Base-by-base conservation (phyloP, 1,140 invertebrate species). In the Mylabris phalerata region DNA sequence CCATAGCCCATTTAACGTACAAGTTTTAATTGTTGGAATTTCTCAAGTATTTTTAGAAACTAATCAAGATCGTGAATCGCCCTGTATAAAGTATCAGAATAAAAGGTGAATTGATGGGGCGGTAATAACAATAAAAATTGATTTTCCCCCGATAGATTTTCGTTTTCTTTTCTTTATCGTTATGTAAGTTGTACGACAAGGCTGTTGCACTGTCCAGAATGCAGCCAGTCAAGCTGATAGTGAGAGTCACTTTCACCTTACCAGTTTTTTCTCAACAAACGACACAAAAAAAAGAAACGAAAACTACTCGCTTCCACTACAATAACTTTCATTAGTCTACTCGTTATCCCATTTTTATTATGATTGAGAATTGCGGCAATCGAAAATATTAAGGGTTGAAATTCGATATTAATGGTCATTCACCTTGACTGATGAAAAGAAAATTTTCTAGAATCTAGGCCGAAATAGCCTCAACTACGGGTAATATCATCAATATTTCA, bases 351-450 rank as follows among this genome's bases (percentile, higher is more conserved):
- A 11, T 11, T 42, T 19, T 19, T 19, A 19, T 19, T 42, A 42
- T n/a, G 9, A 10, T 3, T 4, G 41, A 42, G 19, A 19, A 19
- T 19, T 19, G 19, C 19, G 19, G 19, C 19, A 19, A 19, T 19
- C 19, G 19, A 19, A 19, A 19, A 19, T 19, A 13, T 13, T 13
- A 19, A 42, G 9, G 41, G 41, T 42, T 5, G 11, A 9, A 42
- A 42, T 42, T 42, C 10, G 11, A 42, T 11, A 42, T 10, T 48
- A 43, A 50, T 32, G 67, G 64, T 43, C 67, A 64, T 67, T 70
- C 67, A 68, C 68, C 68, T 70, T 69, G 68, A 70, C 48, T 50
- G 58, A 49, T 57, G 54, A 63, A 61, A 62, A 66, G 58, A 66
- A 62, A 59, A 38, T 39, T 55, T n/a, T 3, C 32, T 47, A 45